phyloP scores from a whole-genome alignment of 2,888 invertebrate genomes.

The Sipha maydis region DNA sequence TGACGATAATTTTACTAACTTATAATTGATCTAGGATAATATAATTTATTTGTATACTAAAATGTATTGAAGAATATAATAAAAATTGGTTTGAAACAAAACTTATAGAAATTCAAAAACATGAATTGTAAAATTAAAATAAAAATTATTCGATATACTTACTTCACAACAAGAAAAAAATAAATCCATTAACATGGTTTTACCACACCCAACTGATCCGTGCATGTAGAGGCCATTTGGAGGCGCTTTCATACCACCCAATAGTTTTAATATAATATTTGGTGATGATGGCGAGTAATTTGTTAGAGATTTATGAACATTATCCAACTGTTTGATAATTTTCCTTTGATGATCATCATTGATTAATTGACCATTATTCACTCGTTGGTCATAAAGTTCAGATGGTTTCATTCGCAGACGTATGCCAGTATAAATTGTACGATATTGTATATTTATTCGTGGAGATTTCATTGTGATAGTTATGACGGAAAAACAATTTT shows the following conservation, averaged over 20 bases:
- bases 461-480: conserved; percentile 1
- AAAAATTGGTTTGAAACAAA: no score
- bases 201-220: conserved; percentile 94
- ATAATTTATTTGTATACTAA: no score
- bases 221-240: conserved; percentile 88
- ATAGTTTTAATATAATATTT: conserved; percentile 68
- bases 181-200: conserved; percentile 99
- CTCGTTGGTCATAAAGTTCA: conserved; percentile 54
- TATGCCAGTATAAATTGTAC: conserved; percentile 1
- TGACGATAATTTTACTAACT: no score
- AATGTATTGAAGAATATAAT: no score
- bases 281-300: conserved; percentile 72
- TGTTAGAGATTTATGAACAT: conserved; percentile 75
- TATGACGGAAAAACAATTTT: not conserved
- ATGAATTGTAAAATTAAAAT: not conserved
- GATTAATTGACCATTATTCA: conserved; percentile 46
- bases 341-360: conserved; percentile 78
- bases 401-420: conserved; percentile 35
- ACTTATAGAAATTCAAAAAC: no score
- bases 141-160: conserved; percentile 55
- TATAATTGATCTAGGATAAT: no score
- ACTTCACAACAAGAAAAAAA: conserved; percentile 85
- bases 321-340: conserved; percentile 77
- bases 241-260: conserved; percentile 68
- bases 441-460: conserved; percentile 3